Percentiles rank a stretch among this genome's conserved stretches.
Evolutionary conservation across 2,113 vertebrate species (phyloP).

Genomic region (Grammomys surdaster): DNA sequence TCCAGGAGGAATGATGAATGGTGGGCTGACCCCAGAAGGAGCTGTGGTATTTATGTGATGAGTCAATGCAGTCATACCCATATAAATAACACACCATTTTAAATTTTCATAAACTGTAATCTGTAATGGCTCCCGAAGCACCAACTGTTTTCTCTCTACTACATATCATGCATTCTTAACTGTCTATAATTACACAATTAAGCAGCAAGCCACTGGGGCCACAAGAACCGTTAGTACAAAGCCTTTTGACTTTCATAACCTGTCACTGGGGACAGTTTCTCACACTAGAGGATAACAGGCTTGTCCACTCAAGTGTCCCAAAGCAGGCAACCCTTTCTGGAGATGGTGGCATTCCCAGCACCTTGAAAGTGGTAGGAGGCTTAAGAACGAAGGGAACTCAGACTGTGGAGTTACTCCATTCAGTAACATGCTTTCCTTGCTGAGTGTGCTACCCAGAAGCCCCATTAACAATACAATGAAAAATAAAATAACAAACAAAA

Average conservation of each 20-base stretch:
- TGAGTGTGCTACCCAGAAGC: neutral
- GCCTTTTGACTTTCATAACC: slow-evolving; percentile 31
- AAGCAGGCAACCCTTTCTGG: neutral
- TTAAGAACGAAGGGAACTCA: neutral
- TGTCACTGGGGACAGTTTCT: slow-evolving; percentile 16
- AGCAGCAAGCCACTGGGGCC: slow-evolving; percentile 53
- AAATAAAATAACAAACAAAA: neutral
- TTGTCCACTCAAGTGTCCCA: neutral
- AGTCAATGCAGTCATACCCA: neutral
- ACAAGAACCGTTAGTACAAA: slow-evolving; percentile 62
- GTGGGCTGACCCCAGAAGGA: neutral
- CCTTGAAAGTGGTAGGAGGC: neutral
- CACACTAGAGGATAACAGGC: neutral
- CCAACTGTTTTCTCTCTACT: slow-evolving; percentile 72
- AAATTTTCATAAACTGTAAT: slow-evolving; percentile 80
- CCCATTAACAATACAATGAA: neutral
- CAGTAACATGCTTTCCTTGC: neutral
- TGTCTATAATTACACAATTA: slow-evolving; percentile 76
- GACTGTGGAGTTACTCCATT: neutral
- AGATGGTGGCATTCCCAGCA: neutral
- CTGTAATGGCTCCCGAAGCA: slow-evolving; percentile 74
- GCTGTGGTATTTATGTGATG: neutral
- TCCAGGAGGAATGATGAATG: neutral
- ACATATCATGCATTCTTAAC: slow-evolving; percentile 78
- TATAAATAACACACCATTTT: slow-evolving; percentile 68